These are phyloP conservation scores for Allobates femoralis DNA, from an alignment of 2,797 vertebrate genomes.

Conservation along the genomic window DNA sequence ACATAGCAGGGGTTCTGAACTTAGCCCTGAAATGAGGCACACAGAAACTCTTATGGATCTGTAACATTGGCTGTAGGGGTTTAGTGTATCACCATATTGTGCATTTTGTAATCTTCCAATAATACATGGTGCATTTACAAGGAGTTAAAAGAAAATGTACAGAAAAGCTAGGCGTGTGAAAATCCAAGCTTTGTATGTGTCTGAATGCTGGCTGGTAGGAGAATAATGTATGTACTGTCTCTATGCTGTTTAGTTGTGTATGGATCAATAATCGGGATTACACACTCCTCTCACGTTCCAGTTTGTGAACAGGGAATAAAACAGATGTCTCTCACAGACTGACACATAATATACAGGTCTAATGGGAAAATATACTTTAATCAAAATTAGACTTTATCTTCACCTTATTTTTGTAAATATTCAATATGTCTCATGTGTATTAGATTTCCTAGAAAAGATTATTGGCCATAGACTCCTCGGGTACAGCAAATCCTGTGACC, in stretches of 20 bases:
- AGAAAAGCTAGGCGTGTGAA: no score
- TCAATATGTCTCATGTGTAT: neutral
- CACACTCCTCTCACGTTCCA: slow-evolving; percentile 24
- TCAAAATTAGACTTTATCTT: slow-evolving; percentile 24
- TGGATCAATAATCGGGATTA: slow-evolving; percentile 29
- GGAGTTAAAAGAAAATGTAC: neutral
- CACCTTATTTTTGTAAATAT: slow-evolving; percentile 34
- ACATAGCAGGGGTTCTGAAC: no score
- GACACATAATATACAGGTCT: slow-evolving; percentile 24
- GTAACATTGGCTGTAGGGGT: neutral
- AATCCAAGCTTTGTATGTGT: neutral
- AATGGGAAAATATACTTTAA: slow-evolving; percentile 3
- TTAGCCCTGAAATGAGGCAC: no score
- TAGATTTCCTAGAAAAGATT: neutral
- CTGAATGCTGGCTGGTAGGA: neutral
- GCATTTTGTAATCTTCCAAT: neutral
- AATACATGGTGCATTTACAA: no score
- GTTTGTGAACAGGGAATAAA: slow-evolving; percentile 14
- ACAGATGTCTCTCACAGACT: slow-evolving; percentile 31
- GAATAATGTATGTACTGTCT: neutral
- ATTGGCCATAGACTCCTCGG: slow-evolving; percentile 1
- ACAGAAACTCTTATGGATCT: neutral
- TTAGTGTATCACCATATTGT: neutral
- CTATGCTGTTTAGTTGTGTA: slow-evolving; percentile 7
- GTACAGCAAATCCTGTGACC: neutral